Evolutionary conservation across 2,113 vertebrate species (phyloP), one percentile per base, ranked within the genome.

Genomic region (Oreocharis arfaki): DNA sequence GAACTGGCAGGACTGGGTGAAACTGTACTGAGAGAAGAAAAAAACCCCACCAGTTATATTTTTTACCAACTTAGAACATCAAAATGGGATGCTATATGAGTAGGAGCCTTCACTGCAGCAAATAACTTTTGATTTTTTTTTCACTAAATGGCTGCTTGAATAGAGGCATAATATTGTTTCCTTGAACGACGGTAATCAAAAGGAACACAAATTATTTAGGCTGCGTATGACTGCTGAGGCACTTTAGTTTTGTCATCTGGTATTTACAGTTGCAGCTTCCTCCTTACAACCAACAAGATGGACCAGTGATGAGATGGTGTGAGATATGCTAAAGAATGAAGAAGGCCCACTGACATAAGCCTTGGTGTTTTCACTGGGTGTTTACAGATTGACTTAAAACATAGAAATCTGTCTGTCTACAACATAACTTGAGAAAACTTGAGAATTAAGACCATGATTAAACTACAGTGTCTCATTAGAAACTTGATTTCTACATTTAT

Each of bases 241-340:
- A 76, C 47, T 78, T 87, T 2, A 42, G 30, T 41, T 94, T 76
- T 76, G 53, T 89, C 63, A 71, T 71, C 56, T 67, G 26, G 71
- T 90, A 69, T 73, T 86, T 83, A 86, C 44, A 80, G 53, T 59
- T 73, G 41, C 20, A 79, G 42, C 46, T 88, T 79, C 82, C 33
- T 93, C 67, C 30, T 50, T 65, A 70, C 26, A 33, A 37, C 44
- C 37, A 68, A 79, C 46, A 3, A 5, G 32, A 61, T 21, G 26
- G 74, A 71, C 11, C 27, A 47, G 41, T 64, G 75, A 61, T 3
- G 4, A 46, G 44, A 75, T 49, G 52, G 44, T 14, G 10, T 28
- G 47, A 84, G 63, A 84, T 80, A 60, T 49, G 23, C 30, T 50
- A 23, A 61, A 47, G 42, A 88, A 67, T 42, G 20, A 90, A 61